Evolutionary conservation across 2,888 invertebrate species (phyloP), one percentile per base, ranked within the genome.

Genomic region (Stenichneumon culpator): DNA sequence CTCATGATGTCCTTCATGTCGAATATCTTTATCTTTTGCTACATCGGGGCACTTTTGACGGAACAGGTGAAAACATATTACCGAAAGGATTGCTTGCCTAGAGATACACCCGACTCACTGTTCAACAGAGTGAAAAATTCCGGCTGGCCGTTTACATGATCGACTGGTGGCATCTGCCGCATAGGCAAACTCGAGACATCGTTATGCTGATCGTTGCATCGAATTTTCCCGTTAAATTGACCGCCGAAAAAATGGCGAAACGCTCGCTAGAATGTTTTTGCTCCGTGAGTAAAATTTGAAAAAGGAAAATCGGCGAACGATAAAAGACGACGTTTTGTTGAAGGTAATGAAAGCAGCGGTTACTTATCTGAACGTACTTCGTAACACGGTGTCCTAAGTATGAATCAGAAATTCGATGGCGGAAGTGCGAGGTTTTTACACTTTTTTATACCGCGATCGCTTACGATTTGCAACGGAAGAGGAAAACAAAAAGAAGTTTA

Each of bases 261-360:
- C 81, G 92, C 0, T 91, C 91, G 3, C 82, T 92, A 28, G 80
- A 79, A 65, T 90, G 88, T 70, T 92, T 92, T 79, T 88, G 86
- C 50, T 87, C 89, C n/a, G 92, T 92, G 83, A 89, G 88, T 82
- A 47, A 72, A 22, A 0, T 44, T 44, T 0, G 44, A 44, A 44
- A 14, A 44, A 16, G 2, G 16, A 3, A 44, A 44, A 44, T 44
- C 44, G 44, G 3, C 44, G 44, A 16, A 16, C 0, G 11, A 14
- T 16, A 44, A 44, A 44, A 44, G 14, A 3, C 44, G 44, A 3
- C 44, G 44, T 16, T 44, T 57, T 36, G 39, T 88, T 87, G 36
- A 84, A 89, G 88, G 83, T 88, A n/a, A 22, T 88, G 39, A 88
- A 86, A 84, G 72, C 88, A 72, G 73, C 88, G 19, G 60, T 88